These are phyloP conservation scores for Sternotherus odoratus DNA, from an alignment of 2,797 vertebrate genomes.

Conservation along the genomic window DNA sequence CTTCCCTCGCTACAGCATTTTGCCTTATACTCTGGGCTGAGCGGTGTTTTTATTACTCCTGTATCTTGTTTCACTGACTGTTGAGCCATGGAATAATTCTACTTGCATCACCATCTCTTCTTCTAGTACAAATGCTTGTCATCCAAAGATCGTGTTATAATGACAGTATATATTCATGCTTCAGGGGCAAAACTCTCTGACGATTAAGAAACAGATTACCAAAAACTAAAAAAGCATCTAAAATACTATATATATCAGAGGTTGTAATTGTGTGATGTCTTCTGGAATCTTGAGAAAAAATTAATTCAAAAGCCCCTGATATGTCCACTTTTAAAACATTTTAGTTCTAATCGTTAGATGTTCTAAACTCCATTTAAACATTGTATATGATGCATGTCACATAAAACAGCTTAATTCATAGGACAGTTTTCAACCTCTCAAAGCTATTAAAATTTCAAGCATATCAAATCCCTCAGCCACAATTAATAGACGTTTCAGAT, in stretches of 20 bases:
- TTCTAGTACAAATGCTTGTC: not conserved
- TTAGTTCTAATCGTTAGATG: not conserved
- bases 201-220: not conserved
- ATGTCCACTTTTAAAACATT: constrained; percentile 17
- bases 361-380: constrained; percentile 39
- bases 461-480: constrained; percentile 13
- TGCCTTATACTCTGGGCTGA: not conserved
- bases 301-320: constrained; percentile 6
- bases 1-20: not conserved
- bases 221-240: not conserved
- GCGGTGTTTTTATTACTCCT: not conserved
- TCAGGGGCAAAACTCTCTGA: not conserved
- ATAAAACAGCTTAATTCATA: constrained; percentile 29
- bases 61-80: constrained; percentile 17
- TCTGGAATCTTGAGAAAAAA: constrained; percentile 32
- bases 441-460: constrained; percentile 48
- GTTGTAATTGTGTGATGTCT: not conserved
- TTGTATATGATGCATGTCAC: constrained; percentile 40
- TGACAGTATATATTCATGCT: not conserved
- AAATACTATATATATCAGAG: not conserved
- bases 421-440: constrained; percentile 18
- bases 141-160: not conserved
- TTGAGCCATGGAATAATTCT: not conserved
- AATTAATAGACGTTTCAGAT: constrained; percentile 33
- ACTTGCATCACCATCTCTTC: not conserved